These are phyloP conservation scores for Chironomus riparius DNA, from an alignment of 2,888 invertebrate species.

Conservation along the genomic window DNA sequence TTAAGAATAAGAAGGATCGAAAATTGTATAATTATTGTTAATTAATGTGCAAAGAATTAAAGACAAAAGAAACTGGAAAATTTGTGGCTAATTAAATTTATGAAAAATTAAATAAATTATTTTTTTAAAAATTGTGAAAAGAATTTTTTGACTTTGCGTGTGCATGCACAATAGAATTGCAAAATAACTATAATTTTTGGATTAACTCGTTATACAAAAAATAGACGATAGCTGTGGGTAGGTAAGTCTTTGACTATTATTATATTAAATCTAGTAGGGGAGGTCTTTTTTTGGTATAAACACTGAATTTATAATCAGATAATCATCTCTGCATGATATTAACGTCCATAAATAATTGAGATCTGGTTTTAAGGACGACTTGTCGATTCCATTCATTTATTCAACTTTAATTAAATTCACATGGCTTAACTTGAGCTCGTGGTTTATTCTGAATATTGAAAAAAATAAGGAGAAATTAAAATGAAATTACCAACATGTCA, in stretches of 20 bases:
- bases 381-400: not conserved
- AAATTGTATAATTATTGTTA: not conserved
- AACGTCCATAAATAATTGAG: conserved; percentile 4
- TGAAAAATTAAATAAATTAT: not conserved
- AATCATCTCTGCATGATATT: not conserved
- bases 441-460: not conserved
- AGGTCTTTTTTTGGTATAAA: not conserved
- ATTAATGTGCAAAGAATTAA: not conserved
- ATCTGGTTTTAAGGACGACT: not conserved
- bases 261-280: not conserved
- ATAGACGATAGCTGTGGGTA: not conserved
- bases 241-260: not conserved
- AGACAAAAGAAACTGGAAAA: not conserved
- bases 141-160: not conserved
- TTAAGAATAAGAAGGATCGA: not conserved
- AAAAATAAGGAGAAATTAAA: not conserved
- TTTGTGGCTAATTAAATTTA: not conserved
- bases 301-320: not conserved
- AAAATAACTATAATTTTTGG: not conserved
- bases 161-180: not conserved
- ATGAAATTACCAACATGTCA: not conserved
- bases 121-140: not conserved
- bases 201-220: not conserved
- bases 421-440: not conserved
- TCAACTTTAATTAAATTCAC: not conserved